Conservation (phyloP, 64 coral and sea anemone genomes). For the Cladopsammia gracilis region DNA sequence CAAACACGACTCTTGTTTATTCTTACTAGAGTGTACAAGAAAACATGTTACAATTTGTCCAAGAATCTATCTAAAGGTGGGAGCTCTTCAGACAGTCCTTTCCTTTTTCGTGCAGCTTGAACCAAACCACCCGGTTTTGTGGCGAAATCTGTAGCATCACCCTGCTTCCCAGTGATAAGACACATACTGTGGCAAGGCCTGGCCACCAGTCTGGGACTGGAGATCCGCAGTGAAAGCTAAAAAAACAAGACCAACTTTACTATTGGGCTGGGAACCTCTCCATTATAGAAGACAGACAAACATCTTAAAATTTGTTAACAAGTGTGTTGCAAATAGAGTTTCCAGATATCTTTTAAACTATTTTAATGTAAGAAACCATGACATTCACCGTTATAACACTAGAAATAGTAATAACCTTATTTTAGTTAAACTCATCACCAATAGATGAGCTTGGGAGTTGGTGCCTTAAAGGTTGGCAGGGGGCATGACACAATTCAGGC, state of each 20-base stretch:
- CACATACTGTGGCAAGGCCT: conserved; percentile 98
- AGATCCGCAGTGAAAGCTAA: conserved; percentile 98
- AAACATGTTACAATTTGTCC: conserved; percentile 88
- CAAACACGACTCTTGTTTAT: not conserved
- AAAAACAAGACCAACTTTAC: not conserved
- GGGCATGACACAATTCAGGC: too few relatives aligned
- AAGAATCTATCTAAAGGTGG: conserved; percentile 84
- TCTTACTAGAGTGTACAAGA: not conserved
- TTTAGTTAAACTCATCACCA: too few relatives aligned
- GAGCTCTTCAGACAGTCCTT: conserved; percentile 75
- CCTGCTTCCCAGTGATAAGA: conserved; percentile 89
- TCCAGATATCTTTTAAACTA: too few relatives aligned
- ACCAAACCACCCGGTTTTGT: conserved; percentile 59
- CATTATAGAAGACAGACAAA: too few relatives aligned
- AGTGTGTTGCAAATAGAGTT: too few relatives aligned
- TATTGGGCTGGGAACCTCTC: too few relatives aligned
- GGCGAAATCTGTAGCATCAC: not conserved
- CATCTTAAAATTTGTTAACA: too few relatives aligned
- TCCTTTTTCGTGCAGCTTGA: conserved; percentile 78
- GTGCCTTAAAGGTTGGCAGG: too few relatives aligned
- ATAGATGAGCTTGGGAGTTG: too few relatives aligned
- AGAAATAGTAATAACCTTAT: too few relatives aligned
- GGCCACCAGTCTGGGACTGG: conserved; percentile 96
- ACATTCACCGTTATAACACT: too few relatives aligned
- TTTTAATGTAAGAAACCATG: too few relatives aligned